These are phyloP conservation scores for Cryptomyrus ogoouensis DNA, from an alignment of 2,113 vertebrate species.

Conservation along the genomic window DNA sequence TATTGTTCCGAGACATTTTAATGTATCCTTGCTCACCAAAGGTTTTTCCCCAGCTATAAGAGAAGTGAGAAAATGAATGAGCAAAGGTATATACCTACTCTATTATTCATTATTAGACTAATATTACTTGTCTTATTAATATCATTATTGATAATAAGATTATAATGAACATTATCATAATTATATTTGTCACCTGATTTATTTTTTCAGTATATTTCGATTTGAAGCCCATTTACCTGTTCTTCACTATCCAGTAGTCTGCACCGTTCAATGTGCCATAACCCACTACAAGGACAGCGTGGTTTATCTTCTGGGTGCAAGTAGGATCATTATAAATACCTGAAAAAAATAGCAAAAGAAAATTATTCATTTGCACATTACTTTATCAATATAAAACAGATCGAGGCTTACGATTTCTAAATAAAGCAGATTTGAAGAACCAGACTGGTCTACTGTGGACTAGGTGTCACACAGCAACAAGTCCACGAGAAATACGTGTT, in stretches of 20 bases:
- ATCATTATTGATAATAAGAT: too few relatives aligned
- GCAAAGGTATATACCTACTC: not conserved
- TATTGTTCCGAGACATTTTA: constrained; percentile 60
- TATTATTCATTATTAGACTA: not conserved
- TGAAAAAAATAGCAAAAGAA: constrained; percentile 37
- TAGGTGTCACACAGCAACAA: not conserved
- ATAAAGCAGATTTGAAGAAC: not conserved
- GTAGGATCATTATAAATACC: constrained; percentile 74
- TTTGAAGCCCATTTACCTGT: constrained; percentile 67
- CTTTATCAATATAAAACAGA: not conserved
- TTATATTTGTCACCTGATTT: not conserved
- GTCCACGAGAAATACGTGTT: not conserved
- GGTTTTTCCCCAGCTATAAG: constrained; percentile 51
- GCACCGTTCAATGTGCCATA: constrained; percentile 69
- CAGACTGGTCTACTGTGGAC: not conserved
- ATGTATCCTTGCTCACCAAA: constrained; percentile 68
- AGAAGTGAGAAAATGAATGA: not conserved
- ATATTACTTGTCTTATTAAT: not conserved
- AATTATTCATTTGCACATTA: not conserved
- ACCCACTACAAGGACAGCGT: constrained; percentile 72
- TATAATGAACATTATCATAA: not conserved
- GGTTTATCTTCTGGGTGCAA: constrained; percentile 68
- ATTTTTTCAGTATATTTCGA: not conserved
- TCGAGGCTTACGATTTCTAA: not conserved
- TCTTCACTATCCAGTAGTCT: constrained; percentile 91